Evolutionary conservation across 35 echinoderm and acorn worm species (phyloP).

Genomic region (Holothuria glaberrima): DNA sequence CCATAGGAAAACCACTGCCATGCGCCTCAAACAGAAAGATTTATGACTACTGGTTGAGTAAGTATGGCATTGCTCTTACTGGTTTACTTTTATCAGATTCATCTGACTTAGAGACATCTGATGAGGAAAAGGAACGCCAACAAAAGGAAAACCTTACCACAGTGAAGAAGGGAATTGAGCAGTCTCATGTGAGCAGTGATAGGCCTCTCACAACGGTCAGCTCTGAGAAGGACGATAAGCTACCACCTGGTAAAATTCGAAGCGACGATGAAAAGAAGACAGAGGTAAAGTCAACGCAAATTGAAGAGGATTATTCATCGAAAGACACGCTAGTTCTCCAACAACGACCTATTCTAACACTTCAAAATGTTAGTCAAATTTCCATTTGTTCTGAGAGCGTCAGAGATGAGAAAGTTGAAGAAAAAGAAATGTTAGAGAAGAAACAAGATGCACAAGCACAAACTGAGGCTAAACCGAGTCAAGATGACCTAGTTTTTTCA

Average conservation of each 20-base stretch:
- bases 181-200: neutral
- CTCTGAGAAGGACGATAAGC: neutral
- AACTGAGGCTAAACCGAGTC: neutral
- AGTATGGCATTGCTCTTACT: conserved; percentile 12
- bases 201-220: neutral
- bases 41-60: conserved; percentile 32
- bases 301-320: neutral
- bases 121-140: neutral
- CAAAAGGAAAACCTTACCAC: neutral
- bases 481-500: neutral
- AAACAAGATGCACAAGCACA: too few relatives aligned
- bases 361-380: neutral
- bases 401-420: neutral
- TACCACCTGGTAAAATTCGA: neutral
- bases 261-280: neutral
- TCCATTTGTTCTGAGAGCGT: neutral
- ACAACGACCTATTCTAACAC: neutral
- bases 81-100: conserved; percentile 28
- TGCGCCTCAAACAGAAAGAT: neutral
- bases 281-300: too few relatives aligned
- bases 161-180: neutral
- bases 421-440: neutral
- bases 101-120: conserved; percentile 6
- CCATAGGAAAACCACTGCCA: conserved; percentile 9
- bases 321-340: neutral